Conservation (phyloP, 2,888 invertebrate species). For the Tyria jacobaeae region DNA sequence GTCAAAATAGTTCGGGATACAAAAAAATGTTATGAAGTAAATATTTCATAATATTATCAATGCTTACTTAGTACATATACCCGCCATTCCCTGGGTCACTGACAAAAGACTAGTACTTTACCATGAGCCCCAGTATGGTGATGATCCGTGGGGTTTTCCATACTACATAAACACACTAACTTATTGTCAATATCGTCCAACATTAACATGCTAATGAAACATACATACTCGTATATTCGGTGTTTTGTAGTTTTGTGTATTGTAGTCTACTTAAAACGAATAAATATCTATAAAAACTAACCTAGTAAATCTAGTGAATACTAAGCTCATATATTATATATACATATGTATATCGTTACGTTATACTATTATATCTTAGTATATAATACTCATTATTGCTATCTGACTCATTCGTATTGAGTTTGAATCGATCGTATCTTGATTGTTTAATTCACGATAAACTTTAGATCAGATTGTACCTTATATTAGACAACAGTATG, state of each 20-base stretch:
- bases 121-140: neutral
- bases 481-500: neutral
- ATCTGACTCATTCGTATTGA: slow-evolving; percentile 12
- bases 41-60: too few species aligned
- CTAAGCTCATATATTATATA: too few species aligned
- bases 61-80: too few species aligned
- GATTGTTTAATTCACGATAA: slow-evolving; percentile 17
- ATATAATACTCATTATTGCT: slow-evolving; percentile 4
- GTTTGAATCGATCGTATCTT: slow-evolving; percentile 6
- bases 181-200: neutral
- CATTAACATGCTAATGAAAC: neutral
- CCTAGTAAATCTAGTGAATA: too few species aligned
- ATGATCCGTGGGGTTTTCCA: neutral
- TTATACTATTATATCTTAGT: neutral
- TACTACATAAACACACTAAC: neutral
- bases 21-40: too few species aligned
- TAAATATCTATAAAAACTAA: too few species aligned
- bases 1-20: too few species aligned
- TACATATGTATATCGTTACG: too few species aligned
- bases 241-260: neutral
- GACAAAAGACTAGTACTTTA: too few species aligned
- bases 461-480: slow-evolving; percentile 6
- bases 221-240: neutral
- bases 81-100: too few species aligned
- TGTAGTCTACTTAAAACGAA: neutral